Percentiles rank a stretch among this genome's conserved stretches.
These are phyloP conservation scores for Perognathus longimembris DNA, from an alignment of 2,113 vertebrate genomes.

Conservation along the genomic window DNA sequence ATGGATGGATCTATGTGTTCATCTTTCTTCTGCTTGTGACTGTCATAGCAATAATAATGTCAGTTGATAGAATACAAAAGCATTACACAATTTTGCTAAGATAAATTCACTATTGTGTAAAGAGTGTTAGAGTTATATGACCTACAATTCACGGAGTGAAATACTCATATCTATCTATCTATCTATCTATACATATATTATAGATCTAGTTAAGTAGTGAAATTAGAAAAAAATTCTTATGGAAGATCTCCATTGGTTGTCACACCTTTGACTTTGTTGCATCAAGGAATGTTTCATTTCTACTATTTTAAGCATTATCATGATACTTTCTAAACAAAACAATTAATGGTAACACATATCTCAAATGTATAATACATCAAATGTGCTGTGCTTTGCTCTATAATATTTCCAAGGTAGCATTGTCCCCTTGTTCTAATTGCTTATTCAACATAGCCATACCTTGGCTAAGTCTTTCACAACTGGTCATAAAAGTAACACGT, in stretches of 20 bases:
- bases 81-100: not conserved
- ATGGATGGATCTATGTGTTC: not conserved
- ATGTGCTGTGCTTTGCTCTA: not conserved
- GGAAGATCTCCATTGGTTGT: not conserved
- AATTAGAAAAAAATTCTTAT: not conserved
- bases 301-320: not conserved
- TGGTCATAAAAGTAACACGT: not conserved
- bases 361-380: not conserved
- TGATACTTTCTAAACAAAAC: not conserved
- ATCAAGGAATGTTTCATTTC: not conserved
- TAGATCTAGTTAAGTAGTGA: not conserved
- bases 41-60: not conserved
- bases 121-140: not conserved
- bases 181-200: no score
- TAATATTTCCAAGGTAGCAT: not conserved
- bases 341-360: not conserved
- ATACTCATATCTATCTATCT: not conserved
- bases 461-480: not conserved
- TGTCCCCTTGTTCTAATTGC: not conserved
- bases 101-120: not conserved
- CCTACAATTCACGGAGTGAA: not conserved
- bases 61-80: not conserved
- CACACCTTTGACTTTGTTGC: not conserved
- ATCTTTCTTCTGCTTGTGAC: conserved; percentile 25
- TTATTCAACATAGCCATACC: not conserved